phyloP scores from a whole-genome alignment of 2,888 invertebrate species.

The Cantharis lateralis region DNA sequence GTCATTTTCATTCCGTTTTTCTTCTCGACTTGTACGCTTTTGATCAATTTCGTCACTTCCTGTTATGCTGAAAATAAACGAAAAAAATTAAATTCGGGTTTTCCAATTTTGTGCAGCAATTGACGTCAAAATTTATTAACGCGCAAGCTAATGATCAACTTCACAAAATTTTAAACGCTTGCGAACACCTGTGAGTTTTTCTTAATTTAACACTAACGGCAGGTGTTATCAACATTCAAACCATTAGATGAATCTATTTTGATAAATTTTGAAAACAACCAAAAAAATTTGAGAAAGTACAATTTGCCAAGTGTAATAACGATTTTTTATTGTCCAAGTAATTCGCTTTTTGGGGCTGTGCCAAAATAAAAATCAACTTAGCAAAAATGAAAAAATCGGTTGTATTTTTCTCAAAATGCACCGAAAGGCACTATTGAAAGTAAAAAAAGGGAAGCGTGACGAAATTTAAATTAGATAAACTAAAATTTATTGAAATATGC shows the following conservation, averaged over 20 bases:
- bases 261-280: neutral
- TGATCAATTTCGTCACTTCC: slow-evolving; percentile 62
- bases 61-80: slow-evolving; percentile 58
- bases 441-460: neutral
- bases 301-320: slow-evolving; percentile 12
- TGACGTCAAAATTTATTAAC: neutral
- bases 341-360: neutral
- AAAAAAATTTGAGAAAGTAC: neutral
- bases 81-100: slow-evolving; percentile 19
- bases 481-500: too few relatives aligned
- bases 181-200: neutral
- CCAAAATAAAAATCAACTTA: neutral
- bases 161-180: neutral
- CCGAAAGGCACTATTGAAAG: neutral
- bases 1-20: neutral
- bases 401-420: neutral
- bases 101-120: neutral
- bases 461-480: too few relatives aligned
- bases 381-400: neutral
- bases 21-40: neutral
- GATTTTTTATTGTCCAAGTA: slow-evolving; percentile 15
- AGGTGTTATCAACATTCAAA: slow-evolving; percentile 4
- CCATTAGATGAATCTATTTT: slow-evolving; percentile 2
- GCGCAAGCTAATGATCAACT: neutral
- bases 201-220: neutral